A percentile compares a stretch with the other conserved stretches of the same genome.
These are phyloP conservation scores for Conomelus anceps DNA, from an alignment of 2,888 invertebrate species.

Conservation along the genomic window DNA sequence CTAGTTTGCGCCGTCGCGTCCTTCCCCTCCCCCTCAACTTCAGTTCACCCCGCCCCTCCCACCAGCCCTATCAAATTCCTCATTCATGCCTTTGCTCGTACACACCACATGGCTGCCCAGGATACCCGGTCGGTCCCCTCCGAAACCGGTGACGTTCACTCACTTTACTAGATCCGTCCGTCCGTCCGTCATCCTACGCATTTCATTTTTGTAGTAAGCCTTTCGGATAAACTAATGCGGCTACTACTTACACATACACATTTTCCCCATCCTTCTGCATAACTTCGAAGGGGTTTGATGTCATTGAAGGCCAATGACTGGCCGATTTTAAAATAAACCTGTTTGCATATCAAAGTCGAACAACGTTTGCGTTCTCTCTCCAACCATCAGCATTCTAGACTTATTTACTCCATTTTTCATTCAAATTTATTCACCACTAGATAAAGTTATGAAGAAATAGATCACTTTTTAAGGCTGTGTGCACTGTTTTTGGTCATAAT, in stretches of 20 bases:
- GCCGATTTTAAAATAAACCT: not conserved
- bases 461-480: too few relatives aligned
- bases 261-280: too few relatives aligned
- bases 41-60: not conserved
- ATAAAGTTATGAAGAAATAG: too few relatives aligned
- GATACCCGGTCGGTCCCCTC: not conserved
- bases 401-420: not conserved
- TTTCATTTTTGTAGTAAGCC: not conserved
- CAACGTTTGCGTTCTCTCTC: not conserved
- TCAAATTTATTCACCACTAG: too few relatives aligned
- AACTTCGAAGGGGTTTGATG: not conserved
- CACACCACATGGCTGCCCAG: not conserved
- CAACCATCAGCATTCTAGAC: not conserved
- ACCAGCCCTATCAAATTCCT: not conserved
- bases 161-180: not conserved
- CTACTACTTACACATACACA: not conserved
- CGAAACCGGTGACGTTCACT: too few relatives aligned
- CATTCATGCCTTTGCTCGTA: not conserved
- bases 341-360: not conserved
- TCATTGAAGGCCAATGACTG: not conserved
- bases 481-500: too few relatives aligned
- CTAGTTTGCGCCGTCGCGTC: not conserved
- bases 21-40: constrained; percentile 1
- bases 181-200: not conserved
- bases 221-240: not conserved